Conservation (phyloP, 2,797 vertebrate species). For the Chloroceryle inda region DNA sequence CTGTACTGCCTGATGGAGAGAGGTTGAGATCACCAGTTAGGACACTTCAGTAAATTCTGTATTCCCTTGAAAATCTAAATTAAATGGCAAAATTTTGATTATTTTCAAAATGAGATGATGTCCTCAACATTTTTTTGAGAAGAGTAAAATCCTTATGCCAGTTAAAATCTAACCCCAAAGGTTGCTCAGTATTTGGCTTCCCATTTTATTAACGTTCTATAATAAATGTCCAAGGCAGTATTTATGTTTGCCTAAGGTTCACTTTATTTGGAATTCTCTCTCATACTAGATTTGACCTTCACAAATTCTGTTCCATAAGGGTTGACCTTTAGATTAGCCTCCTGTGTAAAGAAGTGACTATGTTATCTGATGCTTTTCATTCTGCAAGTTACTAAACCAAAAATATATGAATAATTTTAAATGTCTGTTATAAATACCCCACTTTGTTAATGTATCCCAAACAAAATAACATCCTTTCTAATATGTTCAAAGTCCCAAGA, state of each 20-base stretch:
- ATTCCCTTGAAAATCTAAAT: not conserved
- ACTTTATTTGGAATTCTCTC: slow-evolving; percentile 48
- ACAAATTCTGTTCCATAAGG: slow-evolving; percentile 39
- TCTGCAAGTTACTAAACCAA: not conserved
- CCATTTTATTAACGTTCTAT: slow-evolving; percentile 44
- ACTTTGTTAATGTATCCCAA: not conserved
- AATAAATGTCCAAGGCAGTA: slow-evolving; percentile 44
- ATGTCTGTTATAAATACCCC: not conserved
- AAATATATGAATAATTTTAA: not conserved
- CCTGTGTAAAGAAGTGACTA: not conserved
- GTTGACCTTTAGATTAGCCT: slow-evolving; percentile 57
- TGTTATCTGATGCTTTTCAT: not conserved
- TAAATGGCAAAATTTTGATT: not conserved
- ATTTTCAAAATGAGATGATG: not conserved
- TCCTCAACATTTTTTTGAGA: not conserved
- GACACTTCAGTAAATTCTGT: not conserved
- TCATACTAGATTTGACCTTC: slow-evolving; percentile 61
- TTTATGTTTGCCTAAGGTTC: slow-evolving; percentile 61
- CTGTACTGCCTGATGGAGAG: not conserved
- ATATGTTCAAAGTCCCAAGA: not conserved
- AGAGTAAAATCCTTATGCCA: not conserved
- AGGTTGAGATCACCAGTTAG: not conserved
- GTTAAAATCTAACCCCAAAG: not conserved
- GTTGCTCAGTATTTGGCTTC: slow-evolving; percentile 26
- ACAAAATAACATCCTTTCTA: not conserved